A percentile compares a stretch with the other conserved stretches of the same genome.
Evolutionary conservation across 2,113 vertebrate genomes (phyloP).

Genomic region (Haliaeetus leucogaster): DNA sequence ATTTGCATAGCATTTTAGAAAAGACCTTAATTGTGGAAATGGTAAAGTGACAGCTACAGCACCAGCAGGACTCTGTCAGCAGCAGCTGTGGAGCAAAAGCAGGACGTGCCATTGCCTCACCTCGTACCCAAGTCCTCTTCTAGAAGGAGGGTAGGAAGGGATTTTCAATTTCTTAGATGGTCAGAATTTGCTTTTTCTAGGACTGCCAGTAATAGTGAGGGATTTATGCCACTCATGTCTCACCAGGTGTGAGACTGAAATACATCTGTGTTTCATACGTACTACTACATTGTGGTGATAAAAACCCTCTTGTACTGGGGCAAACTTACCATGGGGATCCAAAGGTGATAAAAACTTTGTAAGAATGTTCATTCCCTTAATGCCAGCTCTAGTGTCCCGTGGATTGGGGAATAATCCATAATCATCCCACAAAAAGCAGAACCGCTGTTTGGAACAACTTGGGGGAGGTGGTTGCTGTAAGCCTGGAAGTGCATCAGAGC

Average conservation of each 20-base stretch:
- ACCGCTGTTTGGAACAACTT: not conserved
- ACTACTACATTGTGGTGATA: not conserved
- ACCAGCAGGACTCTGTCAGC: not conserved
- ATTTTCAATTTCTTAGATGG: not conserved
- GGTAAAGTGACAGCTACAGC: not conserved
- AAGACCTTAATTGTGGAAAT: not conserved
- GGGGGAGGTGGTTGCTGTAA: not conserved
- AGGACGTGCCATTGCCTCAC: not conserved
- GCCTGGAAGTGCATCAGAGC: not conserved
- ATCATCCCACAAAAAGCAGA: not conserved
- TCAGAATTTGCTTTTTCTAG: not conserved
- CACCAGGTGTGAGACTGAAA: not conserved
- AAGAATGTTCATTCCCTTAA: not conserved
- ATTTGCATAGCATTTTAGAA: not conserved
- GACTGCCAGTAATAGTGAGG: not conserved
- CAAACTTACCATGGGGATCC: not conserved
- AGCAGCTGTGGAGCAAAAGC: not conserved
- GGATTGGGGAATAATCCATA: not conserved
- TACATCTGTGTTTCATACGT: not conserved
- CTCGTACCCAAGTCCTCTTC: accelerated
- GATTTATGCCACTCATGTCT: not conserved
- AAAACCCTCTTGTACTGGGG: not conserved
- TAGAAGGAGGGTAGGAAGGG: not conserved
- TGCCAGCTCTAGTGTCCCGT: not conserved
- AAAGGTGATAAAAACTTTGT: not conserved